Conservation (phyloP, 2,797 vertebrate genomes). For the Cetoscarus ocellatus region DNA sequence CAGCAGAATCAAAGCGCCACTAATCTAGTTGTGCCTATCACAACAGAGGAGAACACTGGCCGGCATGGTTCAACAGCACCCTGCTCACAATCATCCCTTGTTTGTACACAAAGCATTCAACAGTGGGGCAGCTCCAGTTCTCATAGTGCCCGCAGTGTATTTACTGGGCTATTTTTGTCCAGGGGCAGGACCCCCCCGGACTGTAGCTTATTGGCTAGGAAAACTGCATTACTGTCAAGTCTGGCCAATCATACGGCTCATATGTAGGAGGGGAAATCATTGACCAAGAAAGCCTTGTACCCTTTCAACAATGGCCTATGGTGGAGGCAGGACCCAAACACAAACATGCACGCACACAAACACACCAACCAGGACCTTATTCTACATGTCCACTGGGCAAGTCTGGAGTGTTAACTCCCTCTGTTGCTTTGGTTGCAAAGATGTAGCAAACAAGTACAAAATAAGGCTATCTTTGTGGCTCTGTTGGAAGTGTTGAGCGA, state of each 20-base stretch:
- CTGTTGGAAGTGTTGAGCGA: constrained; percentile 27
- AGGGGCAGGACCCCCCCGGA: constrained; percentile 66
- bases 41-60: constrained; percentile 63
- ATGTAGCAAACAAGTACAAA: constrained; percentile 47
- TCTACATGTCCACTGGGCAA: neutral
- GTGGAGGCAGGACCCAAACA: constrained; percentile 30
- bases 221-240: constrained; percentile 57
- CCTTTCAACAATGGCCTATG: constrained; percentile 62
- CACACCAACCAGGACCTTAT: constrained; percentile 18
- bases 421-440: constrained; percentile 38
- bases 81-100: constrained; percentile 78
- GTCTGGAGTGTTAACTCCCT: constrained; percentile 26
- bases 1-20: constrained; percentile 55
- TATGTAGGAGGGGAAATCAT: constrained; percentile 63
- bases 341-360: constrained; percentile 16
- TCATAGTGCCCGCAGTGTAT: constrained; percentile 82
- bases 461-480: constrained; percentile 31
- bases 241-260: constrained; percentile 59
- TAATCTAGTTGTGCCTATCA: constrained; percentile 57
- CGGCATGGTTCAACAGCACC: constrained; percentile 62
- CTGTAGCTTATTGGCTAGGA: constrained; percentile 68
- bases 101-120: constrained; percentile 79
- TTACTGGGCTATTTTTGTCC: constrained; percentile 84
- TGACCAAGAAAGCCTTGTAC: constrained; percentile 70
- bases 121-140: constrained; percentile 69